These are phyloP conservation scores for Lacerta agilis DNA, from an alignment of 2,797 vertebrate species.

Conservation along the genomic window DNA sequence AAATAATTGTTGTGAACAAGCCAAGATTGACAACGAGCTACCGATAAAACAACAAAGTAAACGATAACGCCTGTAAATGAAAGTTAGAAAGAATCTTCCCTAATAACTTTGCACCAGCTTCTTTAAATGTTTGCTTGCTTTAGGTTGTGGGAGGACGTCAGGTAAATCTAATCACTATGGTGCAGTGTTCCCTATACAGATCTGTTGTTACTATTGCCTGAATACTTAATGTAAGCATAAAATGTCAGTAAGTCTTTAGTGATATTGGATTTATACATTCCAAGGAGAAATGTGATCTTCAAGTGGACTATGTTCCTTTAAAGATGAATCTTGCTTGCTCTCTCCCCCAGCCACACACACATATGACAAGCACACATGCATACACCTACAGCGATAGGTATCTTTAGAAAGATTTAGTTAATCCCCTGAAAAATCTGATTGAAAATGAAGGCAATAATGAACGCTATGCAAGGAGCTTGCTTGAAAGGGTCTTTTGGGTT, in stretches of 20 bases:
- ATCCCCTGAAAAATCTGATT: slow-evolving; percentile 32
- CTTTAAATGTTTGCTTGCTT: background rate
- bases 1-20: background rate
- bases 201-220: background rate
- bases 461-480: slow-evolving; percentile 37
- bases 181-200: slow-evolving; percentile 8
- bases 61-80: background rate
- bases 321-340: slow-evolving; percentile 24
- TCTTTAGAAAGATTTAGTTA: slow-evolving; percentile 11
- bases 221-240: slow-evolving; percentile 33
- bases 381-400: background rate
- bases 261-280: slow-evolving; percentile 28
- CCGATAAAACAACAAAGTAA: background rate
- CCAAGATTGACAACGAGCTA: background rate
- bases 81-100: background rate
- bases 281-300: slow-evolving; percentile 29
- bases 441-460: slow-evolving; percentile 35
- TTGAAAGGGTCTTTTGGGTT: slow-evolving; percentile 31
- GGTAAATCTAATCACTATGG: background rate
- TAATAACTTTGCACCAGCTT: background rate
- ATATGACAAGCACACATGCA: background rate
- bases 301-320: slow-evolving; percentile 20
- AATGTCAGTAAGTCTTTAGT: slow-evolving; percentile 31
- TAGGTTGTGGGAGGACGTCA: background rate
- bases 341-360: too few species aligned